Percentiles rank a stretch among this genome's conserved stretches.
Evolutionary conservation across 2,888 invertebrate species (phyloP).

Genomic region (Volucella bombylans): DNA sequence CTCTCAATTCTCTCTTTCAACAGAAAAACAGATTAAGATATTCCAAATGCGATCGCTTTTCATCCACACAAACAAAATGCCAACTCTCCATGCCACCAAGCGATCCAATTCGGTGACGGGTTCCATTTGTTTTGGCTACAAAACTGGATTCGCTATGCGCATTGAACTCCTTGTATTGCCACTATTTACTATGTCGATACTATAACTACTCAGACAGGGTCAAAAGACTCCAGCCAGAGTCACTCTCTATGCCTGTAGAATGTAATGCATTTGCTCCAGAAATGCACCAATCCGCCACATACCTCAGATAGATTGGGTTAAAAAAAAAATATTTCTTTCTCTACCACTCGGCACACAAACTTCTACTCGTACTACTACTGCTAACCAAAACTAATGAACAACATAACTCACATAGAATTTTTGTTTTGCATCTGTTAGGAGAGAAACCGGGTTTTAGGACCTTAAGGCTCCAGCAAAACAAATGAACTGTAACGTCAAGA

Average conservation of each 20-base stretch:
- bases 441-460: constrained; percentile 39
- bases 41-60: constrained; percentile 54
- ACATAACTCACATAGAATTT: constrained; percentile 67
- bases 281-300: constrained; percentile 46
- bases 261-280: constrained; percentile 66
- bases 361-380: constrained; percentile 5
- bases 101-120: constrained; percentile 64
- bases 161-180: constrained; percentile 51
- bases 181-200: background rate
- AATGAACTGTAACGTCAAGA: constrained; percentile 64
- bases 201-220: constrained; percentile 47
- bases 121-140: constrained; percentile 66
- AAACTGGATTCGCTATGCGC: constrained; percentile 62
- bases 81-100: constrained; percentile 14
- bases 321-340: constrained; percentile 11
- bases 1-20: background rate
- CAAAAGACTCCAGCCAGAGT: constrained; percentile 44
- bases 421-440: background rate
- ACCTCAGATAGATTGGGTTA: constrained; percentile 56
- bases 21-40: constrained; percentile 53
- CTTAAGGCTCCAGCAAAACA: constrained; percentile 49
- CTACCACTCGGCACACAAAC: background rate
- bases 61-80: background rate
- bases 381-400: constrained; percentile 60
- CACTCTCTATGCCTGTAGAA: constrained; percentile 18